Percentiles rank a stretch among this genome's conserved stretches.
These are phyloP conservation scores for Parazoanthus swiftii DNA, from an alignment of 92 coral and sea anemone species.

Conservation along the genomic window DNA sequence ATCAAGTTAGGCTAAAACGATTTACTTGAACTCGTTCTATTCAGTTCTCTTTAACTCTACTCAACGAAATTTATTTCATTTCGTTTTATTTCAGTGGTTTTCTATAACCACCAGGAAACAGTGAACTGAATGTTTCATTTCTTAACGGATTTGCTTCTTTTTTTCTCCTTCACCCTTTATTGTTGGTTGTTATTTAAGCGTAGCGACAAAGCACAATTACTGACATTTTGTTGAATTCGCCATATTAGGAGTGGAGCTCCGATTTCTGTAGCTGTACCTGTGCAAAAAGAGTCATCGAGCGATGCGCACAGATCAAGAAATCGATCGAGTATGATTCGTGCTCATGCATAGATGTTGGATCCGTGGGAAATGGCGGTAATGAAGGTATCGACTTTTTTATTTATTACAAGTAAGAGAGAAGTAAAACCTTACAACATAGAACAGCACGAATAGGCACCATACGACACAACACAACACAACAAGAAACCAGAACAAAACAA, in stretches of 20 bases:
- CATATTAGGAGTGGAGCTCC: constrained; percentile 30
- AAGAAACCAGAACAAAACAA: background rate
- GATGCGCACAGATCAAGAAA: constrained; percentile 23
- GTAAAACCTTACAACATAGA: no score
- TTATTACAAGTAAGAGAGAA: no score
- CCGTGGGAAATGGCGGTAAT: background rate
- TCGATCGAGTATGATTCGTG: constrained; percentile 24
- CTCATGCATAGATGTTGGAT: constrained; percentile 13
- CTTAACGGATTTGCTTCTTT: background rate
- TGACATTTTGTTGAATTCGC: background rate
- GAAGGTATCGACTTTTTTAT: background rate
- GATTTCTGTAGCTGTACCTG: constrained; percentile 41
- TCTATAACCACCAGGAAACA: no score
- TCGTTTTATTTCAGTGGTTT: no score
- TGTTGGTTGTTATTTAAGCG: background rate
- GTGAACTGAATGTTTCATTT: background rate
- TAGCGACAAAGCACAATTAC: background rate
- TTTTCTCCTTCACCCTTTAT: background rate
- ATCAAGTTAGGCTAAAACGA: no score
- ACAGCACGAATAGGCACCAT: no score
- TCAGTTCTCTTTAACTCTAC: no score
- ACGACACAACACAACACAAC: no score
- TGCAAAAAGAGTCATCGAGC: background rate
- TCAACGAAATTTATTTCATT: no score
- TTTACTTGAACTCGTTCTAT: no score